Conservation (phyloP, 2,888 invertebrate genomes). For the Hypselothyrea guttata region DNA sequence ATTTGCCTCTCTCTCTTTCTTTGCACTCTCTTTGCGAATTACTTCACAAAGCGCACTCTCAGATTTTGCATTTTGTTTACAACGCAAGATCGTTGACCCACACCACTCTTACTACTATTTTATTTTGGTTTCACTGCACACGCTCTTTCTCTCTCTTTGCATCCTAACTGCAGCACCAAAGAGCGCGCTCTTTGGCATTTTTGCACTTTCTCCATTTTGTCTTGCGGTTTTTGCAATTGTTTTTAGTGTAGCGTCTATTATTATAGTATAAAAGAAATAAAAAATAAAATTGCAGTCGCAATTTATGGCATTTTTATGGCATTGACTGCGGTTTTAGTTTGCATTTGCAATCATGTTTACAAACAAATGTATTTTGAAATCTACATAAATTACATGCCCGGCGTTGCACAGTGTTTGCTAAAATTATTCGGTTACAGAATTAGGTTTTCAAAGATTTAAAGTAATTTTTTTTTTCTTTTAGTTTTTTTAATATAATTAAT, state of each 20-base stretch:
- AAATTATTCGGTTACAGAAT: too few species aligned
- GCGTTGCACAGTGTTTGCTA: slow-evolving; percentile 12
- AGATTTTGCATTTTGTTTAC: slow-evolving; percentile 46
- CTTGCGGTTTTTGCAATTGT: neutral
- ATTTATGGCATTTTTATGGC: too few species aligned
- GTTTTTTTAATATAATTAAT: too few species aligned
- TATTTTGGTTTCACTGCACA: slow-evolving; percentile 6
- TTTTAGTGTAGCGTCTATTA: too few species aligned
- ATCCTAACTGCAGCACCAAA: slow-evolving; percentile 3
- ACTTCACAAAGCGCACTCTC: neutral
- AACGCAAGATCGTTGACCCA: slow-evolving; percentile 38
- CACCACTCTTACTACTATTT: slow-evolving; percentile 5
- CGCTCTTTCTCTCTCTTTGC: neutral
- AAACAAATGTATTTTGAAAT: slow-evolving; percentile 15
- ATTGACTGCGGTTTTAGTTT: neutral
- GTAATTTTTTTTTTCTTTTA: too few species aligned
- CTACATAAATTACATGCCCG: slow-evolving; percentile 2
- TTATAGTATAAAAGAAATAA: too few species aligned
- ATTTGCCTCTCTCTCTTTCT: slow-evolving; percentile 3
- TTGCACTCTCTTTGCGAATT: neutral
- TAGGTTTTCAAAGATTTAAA: too few species aligned
- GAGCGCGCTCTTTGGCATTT: too few species aligned
- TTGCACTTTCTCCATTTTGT: neutral
- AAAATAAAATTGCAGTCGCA: too few species aligned
- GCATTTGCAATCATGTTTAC: slow-evolving; percentile 1